Evolutionary conservation across 2,888 invertebrate species (phyloP).

Genomic region (Leptogaster cylindrica): DNA sequence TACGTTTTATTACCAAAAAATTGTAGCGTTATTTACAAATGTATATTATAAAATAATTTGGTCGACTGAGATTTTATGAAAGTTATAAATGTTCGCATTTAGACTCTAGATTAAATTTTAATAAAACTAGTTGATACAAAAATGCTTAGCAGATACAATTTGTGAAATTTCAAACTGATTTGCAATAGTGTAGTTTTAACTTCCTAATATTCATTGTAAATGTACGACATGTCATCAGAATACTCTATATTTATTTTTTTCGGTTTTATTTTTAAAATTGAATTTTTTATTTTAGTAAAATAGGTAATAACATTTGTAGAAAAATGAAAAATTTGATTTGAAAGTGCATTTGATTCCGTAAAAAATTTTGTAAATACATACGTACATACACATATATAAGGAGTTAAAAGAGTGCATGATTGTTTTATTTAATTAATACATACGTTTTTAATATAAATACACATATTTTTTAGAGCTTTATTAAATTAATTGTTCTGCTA

Average conservation of each 20-base stretch:
- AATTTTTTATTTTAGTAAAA: not conserved
- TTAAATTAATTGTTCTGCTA: too few relatives aligned
- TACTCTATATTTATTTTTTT: constrained; percentile 9
- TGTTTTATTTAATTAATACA: constrained; percentile 8
- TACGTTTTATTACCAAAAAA: constrained; percentile 16
- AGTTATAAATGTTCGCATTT: constrained; percentile 4
- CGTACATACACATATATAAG: too few relatives aligned
- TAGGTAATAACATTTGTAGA: constrained; percentile 12
- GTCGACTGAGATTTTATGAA: constrained; percentile 28
- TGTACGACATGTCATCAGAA: constrained; percentile 4
- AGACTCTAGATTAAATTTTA: constrained; percentile 1
- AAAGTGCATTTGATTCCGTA: constrained; percentile 22
- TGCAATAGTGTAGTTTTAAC: not conserved
- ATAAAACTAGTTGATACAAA: constrained; percentile 22
- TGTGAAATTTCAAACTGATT: not conserved
- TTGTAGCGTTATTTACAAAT: constrained; percentile 21
- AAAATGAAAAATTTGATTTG: not conserved
- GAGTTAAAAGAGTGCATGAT: constrained; percentile 23
- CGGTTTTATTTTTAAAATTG: not conserved
- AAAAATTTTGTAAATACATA: constrained; percentile 11
- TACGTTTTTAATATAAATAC: too few relatives aligned
- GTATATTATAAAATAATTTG: constrained; percentile 28
- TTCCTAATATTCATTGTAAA: not conserved
- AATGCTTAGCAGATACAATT: constrained; percentile 5
- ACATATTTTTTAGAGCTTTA: too few relatives aligned